Evolutionary conservation across 2,888 invertebrate genomes (phyloP), one percentile per base, ranked within the genome.

Genomic region (Drosophila macrospina): DNA sequence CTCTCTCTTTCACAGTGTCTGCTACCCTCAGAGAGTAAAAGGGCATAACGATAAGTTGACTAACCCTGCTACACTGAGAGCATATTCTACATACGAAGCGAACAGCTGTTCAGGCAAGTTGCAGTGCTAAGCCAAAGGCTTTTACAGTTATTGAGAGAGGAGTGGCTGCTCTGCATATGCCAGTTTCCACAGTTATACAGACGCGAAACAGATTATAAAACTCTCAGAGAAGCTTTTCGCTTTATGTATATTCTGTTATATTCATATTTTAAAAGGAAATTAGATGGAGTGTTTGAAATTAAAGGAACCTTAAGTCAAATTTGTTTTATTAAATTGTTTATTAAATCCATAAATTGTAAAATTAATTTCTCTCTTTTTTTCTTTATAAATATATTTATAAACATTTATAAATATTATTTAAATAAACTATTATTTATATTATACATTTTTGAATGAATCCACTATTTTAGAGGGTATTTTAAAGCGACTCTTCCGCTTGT

Each of bases 21-120:
- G 16, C 63, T 48, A 64, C 60, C 44, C 73, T 56, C 36, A n/a
- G 44, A n/a, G 37, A 26, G 42, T n/a, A 30, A 42, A 59, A 15
- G 64, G 56, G 65, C 55, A 39, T 52, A 15, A 41, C 20, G 52
- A 34, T 28, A 28, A 8, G 24, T 4, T 42, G 36, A 41, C 48
- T 32, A 15, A 6, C 42, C 36, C 56, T 56, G 63, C 42, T n/a
- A 56, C 55, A 42, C 44, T 30, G 11, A 5, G 26, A 13, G 16
- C 5, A 10, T 2, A 16, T 26, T 16, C n/a, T n/a, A 28, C n/a
- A n/a, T n/a, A n/a, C n/a, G n/a, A 26, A 37, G 24, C 10, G 20
- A 26, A 7, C 5, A 20, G 47, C 47, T n/a, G 36, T n/a, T 39
- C 5, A 30, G n/a, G n/a, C 42, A 1, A 30, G 30, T 32, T 15